Base-by-base conservation (phyloP, 37 sponge, comb jelly and placozoan genomes). In the Hormiphora californensis region DNA sequence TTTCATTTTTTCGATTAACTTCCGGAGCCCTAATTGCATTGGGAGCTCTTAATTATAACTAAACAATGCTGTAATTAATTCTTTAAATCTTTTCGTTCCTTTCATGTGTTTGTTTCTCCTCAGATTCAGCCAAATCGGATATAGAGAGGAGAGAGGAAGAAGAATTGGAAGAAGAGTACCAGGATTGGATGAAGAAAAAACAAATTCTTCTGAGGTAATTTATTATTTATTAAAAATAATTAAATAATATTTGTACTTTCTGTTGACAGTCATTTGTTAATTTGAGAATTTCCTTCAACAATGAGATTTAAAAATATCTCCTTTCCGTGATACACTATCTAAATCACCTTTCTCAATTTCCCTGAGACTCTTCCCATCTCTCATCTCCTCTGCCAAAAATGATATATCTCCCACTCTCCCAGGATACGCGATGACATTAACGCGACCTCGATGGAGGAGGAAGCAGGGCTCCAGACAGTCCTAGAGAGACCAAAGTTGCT, bases 401-500 rank as follows among this genome's bases (percentile, higher is more conserved):
- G n/a, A n/a, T n/a, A 49, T 49, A 15, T 49, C 53, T 49, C 9
- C 15, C 15, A 15, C 9, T 15, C 53, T 57, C 61, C 19, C 36
- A 73, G 81, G 81, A 73, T 73, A 40, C 81, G 81, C 7, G 81
- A 73, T 46, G 81, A 73, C 25, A 73, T 73, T 46, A 73, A 41
- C 46, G 43, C 46, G 1, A 40, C 43, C 1, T 73, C 81, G 1
- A 73, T 43, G 46, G 81, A 73, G 22, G 81, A 73, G 27, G 81
- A 73, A 33, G 81, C 81, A 11, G 81, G 43, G 46, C 43, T 73
- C 81, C 32, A 46, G 9, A 43, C 81, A 3, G 81, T 73, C n/a
- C 40, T 73, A 43, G 81, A 73, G 46, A 73, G 43, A 73, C 81
- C 81, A 7, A 73, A 73, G 25, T 30, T 73, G 9, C 44, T 73